phyloP scores from a whole-genome alignment of 2,888 invertebrate genomes.

The Limnephilus rhombicus region DNA sequence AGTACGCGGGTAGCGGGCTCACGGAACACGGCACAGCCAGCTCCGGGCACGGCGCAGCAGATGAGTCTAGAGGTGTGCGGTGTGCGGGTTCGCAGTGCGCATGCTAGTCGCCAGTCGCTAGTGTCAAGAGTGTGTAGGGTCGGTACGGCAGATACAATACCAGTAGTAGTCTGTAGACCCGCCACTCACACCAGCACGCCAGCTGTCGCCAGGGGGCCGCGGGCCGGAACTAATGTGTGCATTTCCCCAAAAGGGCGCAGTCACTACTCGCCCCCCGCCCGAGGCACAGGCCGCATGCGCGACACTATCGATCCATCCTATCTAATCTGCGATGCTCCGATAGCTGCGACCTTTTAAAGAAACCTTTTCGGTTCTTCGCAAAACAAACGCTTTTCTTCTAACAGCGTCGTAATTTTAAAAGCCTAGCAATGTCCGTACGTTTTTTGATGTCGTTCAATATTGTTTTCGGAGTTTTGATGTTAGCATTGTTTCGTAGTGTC shows the following conservation, averaged over 20 bases:
- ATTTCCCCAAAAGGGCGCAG: conserved; percentile 53
- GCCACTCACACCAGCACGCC: background rate
- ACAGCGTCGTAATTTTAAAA: conserved; percentile 27
- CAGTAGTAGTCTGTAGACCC: background rate
- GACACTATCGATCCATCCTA: conserved; percentile 50
- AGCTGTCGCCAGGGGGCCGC: conserved; percentile 47
- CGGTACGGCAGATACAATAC: background rate
- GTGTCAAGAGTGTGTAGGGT: conserved; percentile 21
- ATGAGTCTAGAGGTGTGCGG: background rate
- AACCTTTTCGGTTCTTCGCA: background rate
- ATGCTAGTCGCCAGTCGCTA: conserved; percentile 54
- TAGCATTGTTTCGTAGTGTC: conserved; percentile 42
- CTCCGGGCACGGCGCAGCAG: conserved; percentile 22
- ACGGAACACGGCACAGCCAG: background rate
- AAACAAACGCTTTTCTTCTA: conserved; percentile 4
- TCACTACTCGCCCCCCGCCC: conserved; percentile 8
- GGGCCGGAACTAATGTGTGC: conserved; percentile 50
- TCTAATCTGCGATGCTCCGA: conserved; percentile 39
- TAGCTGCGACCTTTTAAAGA: conserved; percentile 48
- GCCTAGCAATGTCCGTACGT: conserved; percentile 38
- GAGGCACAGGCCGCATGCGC: conserved; percentile 44
- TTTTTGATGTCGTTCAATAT: conserved; percentile 35
- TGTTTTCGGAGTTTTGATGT: conserved; percentile 59
- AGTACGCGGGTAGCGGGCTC: background rate
- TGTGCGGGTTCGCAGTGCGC: conserved; percentile 5